Conservation (phyloP, 2,888 invertebrate genomes). For the Drosophila sordidapex region DNA sequence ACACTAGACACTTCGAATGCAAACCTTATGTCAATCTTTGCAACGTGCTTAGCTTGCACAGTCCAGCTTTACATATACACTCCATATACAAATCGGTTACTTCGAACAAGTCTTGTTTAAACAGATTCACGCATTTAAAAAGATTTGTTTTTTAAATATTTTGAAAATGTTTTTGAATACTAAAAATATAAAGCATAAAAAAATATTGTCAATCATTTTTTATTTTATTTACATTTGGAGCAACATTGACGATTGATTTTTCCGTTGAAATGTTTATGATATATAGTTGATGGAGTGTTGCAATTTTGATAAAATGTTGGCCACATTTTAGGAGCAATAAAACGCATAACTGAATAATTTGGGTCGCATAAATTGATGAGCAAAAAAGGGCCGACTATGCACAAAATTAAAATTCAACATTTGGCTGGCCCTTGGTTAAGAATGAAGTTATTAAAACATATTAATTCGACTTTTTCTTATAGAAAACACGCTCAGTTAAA, state of each 20-base stretch:
- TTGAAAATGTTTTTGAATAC: background rate
- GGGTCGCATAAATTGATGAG: background rate
- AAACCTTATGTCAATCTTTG: slow-evolving; percentile 18
- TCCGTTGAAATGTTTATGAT: background rate
- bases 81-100: background rate
- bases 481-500: background rate
- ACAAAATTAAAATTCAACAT: background rate
- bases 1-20: background rate
- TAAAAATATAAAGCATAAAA: background rate
- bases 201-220: background rate
- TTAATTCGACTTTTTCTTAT: background rate
- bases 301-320: background rate
- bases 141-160: background rate
- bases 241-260: background rate
- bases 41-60: slow-evolving; percentile 24
- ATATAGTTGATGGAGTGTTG: background rate
- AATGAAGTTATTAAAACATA: background rate
- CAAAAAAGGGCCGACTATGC: background rate
- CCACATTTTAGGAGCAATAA: background rate
- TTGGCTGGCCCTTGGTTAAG: background rate
- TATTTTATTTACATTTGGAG: background rate
- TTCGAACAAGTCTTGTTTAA: background rate
- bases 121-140: background rate
- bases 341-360: background rate
- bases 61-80: background rate